Conservation (phyloP, 1,140 invertebrate genomes). For the Scaptomyza pallida region DNA sequence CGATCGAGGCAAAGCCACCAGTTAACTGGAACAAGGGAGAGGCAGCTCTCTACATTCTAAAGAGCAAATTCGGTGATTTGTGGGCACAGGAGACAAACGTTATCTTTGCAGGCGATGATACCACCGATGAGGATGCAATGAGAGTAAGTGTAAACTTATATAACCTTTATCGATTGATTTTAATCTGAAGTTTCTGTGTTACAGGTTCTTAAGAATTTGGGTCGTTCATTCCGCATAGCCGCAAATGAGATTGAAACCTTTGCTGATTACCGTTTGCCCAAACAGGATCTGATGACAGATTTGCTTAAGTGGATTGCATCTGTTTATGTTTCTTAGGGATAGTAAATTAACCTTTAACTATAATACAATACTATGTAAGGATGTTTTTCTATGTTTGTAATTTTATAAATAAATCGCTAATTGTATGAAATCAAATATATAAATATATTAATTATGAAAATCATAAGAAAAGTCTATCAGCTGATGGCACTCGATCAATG, state of each 20-base stretch:
- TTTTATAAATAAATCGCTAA: no score
- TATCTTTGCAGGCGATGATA: conserved; percentile 95
- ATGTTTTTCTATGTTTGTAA: no score
- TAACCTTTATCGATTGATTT: not conserved
- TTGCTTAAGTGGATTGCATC: conserved; percentile 90
- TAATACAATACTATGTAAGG: not conserved
- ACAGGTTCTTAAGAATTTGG: conserved; percentile 92
- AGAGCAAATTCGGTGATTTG: conserved; percentile 93
- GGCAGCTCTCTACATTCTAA: conserved; percentile 94
- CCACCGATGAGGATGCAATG: conserved; percentile 96
- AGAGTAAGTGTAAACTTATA: conserved; percentile 85
- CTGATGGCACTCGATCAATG: conserved; percentile 11
- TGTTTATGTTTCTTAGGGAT: conserved; percentile 52
- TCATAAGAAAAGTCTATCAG: not conserved
- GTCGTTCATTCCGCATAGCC: conserved; percentile 93
- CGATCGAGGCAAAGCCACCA: conserved; percentile 94
- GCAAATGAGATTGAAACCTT: conserved; percentile 92
- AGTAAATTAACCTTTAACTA: not conserved
- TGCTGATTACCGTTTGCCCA: conserved; percentile 92
- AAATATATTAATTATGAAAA: no score
- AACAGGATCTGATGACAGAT: conserved; percentile 93
- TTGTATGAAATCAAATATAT: not conserved
- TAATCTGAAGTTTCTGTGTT: conserved; percentile 22
- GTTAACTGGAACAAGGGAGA: conserved; percentile 95
- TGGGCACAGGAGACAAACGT: conserved; percentile 94